Conservation (phyloP, 1,140 invertebrate genomes). For the Solenopsis fugax region DNA sequence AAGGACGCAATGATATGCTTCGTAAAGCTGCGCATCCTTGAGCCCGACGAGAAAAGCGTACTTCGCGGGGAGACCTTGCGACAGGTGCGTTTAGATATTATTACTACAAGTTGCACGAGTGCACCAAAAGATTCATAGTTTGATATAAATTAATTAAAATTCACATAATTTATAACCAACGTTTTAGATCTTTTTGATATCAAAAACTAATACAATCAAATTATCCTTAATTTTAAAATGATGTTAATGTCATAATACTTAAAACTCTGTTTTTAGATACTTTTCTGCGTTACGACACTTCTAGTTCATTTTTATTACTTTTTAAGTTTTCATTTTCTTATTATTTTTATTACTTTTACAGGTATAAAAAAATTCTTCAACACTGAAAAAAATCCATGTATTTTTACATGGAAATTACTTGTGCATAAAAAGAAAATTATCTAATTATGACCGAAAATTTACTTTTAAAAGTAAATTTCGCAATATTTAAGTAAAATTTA, state of each 20-base stretch:
- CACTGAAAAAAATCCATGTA: too few species aligned
- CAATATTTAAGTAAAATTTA: too few species aligned
- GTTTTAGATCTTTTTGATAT: neutral
- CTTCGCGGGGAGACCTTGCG: constrained; percentile 95
- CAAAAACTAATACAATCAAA: neutral
- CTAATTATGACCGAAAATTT: too few species aligned
- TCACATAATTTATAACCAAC: neutral
- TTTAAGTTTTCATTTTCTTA: too few species aligned
- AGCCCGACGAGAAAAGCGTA: constrained; percentile 97
- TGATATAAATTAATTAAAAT: constrained; percentile 8
- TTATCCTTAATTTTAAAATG: neutral
- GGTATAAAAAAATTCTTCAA: too few species aligned
- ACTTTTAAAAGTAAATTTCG: too few species aligned
- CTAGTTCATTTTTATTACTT: too few species aligned
- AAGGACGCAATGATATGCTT: constrained; percentile 99
- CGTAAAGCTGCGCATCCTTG: constrained; percentile 98
- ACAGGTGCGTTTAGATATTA: constrained; percentile 86
- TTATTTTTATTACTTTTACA: too few species aligned
- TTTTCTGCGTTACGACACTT: too few species aligned
- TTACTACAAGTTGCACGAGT: neutral
- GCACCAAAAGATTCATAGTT: neutral
- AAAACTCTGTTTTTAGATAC: too few species aligned
- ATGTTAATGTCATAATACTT: neutral
- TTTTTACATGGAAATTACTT: too few species aligned
- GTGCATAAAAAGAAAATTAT: too few species aligned